These are phyloP conservation scores for Virgularia gustaviana DNA, from an alignment of 92 coral and sea anemone genomes.

Conservation along the genomic window DNA sequence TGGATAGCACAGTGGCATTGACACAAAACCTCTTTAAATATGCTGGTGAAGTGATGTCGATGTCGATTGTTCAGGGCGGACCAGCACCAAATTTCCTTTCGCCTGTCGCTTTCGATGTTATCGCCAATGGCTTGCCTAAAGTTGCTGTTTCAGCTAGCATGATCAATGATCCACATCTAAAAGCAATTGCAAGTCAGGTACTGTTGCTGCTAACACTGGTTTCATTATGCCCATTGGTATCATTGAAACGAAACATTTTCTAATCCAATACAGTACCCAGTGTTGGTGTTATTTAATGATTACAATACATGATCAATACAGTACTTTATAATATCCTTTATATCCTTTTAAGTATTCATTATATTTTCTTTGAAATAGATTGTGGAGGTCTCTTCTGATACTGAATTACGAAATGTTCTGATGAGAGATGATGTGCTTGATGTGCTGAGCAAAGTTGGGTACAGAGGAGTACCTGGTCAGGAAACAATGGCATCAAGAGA, in stretches of 20 bases:
- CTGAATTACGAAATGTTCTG: slow-evolving; percentile 42
- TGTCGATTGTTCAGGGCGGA: slow-evolving; percentile 63
- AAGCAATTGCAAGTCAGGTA: slow-evolving; percentile 17
- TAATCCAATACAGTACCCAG: background rate
- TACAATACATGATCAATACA: background rate
- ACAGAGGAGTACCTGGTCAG: slow-evolving; percentile 60
- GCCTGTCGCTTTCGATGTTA: slow-evolving; percentile 30
- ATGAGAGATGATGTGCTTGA: slow-evolving; percentile 57
- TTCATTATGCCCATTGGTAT: background rate
- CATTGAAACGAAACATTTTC: background rate
- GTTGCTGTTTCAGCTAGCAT: slow-evolving; percentile 1
- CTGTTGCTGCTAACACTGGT: background rate
- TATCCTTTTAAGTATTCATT: no score
- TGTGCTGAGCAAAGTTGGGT: slow-evolving; percentile 52
- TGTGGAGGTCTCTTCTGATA: slow-evolving; percentile 45
- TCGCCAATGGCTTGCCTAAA: slow-evolving; percentile 11
- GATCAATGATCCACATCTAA: slow-evolving; percentile 10
- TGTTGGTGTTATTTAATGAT: background rate
- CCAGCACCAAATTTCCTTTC: slow-evolving; percentile 65
- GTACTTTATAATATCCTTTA: no score
- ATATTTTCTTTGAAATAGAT: slow-evolving; percentile 26
- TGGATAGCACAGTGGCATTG: slow-evolving; percentile 51
- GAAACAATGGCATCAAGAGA: slow-evolving; percentile 48
- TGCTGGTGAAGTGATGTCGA: slow-evolving; percentile 52
- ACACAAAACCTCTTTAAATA: slow-evolving; percentile 42